phyloP scores from a whole-genome alignment of 2,797 vertebrate species.

The Crocidura indochinensis region DNA sequence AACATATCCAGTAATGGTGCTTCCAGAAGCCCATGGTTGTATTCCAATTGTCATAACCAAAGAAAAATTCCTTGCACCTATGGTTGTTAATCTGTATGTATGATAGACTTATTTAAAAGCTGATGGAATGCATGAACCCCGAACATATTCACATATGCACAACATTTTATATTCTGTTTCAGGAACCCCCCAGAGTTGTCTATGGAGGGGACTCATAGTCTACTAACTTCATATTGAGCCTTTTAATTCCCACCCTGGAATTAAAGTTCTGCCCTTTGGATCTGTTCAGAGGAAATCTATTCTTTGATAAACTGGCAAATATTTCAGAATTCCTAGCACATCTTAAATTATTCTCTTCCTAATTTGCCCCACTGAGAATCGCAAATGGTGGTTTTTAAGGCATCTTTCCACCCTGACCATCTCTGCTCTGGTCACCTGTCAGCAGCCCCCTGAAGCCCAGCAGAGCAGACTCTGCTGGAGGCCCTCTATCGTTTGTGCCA shows the following conservation, averaged over 20 bases:
- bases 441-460: not conserved
- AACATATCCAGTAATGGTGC: conserved; percentile 6
- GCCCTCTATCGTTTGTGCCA: conserved; percentile 29
- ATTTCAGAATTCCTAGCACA: conserved; percentile 57
- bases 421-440: not conserved
- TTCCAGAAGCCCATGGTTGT: conserved; percentile 56
- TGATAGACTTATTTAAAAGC: conserved; percentile 40
- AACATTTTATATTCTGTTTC: conserved; percentile 44
- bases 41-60: conserved; percentile 4
- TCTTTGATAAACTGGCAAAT: conserved; percentile 52
- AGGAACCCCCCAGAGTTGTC: conserved; percentile 37
- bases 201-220: not conserved
- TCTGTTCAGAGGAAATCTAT: conserved; percentile 25
- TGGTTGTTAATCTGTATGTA: not conserved
- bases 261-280: conserved; percentile 58
- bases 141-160: not conserved
- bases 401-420: conserved; percentile 29
- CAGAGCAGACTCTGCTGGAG: too few relatives aligned
- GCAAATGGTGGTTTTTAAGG: conserved; percentile 46
- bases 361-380: conserved; percentile 12
- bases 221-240: conserved; percentile 17
- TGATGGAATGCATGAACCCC: not conserved
- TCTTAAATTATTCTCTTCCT: conserved; percentile 57
- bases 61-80: conserved; percentile 37
- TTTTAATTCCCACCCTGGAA: conserved; percentile 52